Conservation (phyloP, 1,140 invertebrate species). For the Drosophila quadrilineata region DNA sequence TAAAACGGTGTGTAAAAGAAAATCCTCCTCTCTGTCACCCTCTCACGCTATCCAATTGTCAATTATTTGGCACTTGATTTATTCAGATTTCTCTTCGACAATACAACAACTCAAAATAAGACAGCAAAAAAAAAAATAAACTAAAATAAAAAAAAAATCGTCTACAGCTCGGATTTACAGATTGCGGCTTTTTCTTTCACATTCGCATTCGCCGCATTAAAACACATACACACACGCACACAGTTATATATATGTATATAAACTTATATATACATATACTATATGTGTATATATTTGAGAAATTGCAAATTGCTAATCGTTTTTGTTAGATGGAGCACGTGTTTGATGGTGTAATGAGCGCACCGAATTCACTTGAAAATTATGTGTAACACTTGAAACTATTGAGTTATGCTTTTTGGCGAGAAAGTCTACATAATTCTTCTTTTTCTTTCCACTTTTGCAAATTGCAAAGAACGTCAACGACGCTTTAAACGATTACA, state of each 20-base stretch:
- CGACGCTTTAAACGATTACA: constrained; percentile 70
- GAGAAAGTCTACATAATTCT: constrained; percentile 57
- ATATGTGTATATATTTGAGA: constrained; percentile 1
- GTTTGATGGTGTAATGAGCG: too few species aligned
- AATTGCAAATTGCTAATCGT: constrained; percentile 14
- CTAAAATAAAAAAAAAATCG: constrained; percentile 6
- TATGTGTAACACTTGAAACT: constrained; percentile 7
- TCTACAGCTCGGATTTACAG: constrained; percentile 41
- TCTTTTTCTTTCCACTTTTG: constrained; percentile 62
- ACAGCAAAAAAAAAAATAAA: too few species aligned
- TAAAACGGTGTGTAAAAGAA: constrained; percentile 58
- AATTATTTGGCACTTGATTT: constrained; percentile 7
- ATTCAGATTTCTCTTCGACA: background rate
- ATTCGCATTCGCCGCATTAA: constrained; percentile 43
- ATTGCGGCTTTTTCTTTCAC: constrained; percentile 64
- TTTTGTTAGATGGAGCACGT: too few species aligned
- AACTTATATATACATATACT: constrained; percentile 12
- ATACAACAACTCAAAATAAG: too few species aligned
- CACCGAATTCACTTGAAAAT: too few species aligned
- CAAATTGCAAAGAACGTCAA: constrained; percentile 60
- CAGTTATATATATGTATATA: constrained; percentile 4
- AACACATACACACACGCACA: constrained; percentile 26
- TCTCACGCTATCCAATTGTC: background rate
- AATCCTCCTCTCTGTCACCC: constrained; percentile 16
- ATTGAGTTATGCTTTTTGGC: constrained; percentile 20